Percentiles rank a stretch among this genome's conserved stretches.
Conservation (phyloP, 92 coral and sea anemone species). For the Epizoanthus stellaris region DNA sequence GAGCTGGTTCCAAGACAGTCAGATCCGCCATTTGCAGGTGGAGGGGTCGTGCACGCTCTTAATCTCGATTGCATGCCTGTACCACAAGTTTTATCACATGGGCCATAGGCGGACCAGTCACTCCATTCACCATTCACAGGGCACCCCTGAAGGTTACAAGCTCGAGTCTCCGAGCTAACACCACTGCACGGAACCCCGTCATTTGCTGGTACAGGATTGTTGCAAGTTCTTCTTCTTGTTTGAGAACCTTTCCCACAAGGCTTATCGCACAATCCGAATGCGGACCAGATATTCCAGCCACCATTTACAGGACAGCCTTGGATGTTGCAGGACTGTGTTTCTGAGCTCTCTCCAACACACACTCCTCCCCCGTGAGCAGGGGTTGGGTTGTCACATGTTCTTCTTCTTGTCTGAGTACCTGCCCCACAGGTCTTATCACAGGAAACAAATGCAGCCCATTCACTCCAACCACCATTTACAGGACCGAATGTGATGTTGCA, state of each 20-base stretch:
- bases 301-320: conserved; percentile 51
- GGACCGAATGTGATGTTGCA: conserved; percentile 3
- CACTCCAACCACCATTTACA: conserved; percentile 55
- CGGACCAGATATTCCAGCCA: conserved; percentile 62
- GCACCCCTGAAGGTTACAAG: conserved; percentile 54
- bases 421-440: conserved; percentile 47
- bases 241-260: conserved; percentile 55
- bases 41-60: conserved; percentile 37
- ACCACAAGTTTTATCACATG: conserved; percentile 43
- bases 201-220: conserved; percentile 56
- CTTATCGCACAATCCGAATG: conserved; percentile 52
- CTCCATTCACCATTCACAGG: conserved; percentile 58
- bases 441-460: conserved; percentile 32
- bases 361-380: conserved; percentile 46
- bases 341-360: conserved; percentile 27
- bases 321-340: conserved; percentile 26
- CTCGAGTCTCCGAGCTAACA: conserved; percentile 30
- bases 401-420: conserved; percentile 34
- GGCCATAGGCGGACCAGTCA: conserved; percentile 13
- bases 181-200: conserved; percentile 57
- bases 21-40: conserved; percentile 49
- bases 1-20: conserved; percentile 19
- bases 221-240: conserved; percentile 61
- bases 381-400: conserved; percentile 38
- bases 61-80: conserved; percentile 33